phyloP scores from a whole-genome alignment of 1,140 invertebrate genomes.

The Cepaea nemoralis region DNA sequence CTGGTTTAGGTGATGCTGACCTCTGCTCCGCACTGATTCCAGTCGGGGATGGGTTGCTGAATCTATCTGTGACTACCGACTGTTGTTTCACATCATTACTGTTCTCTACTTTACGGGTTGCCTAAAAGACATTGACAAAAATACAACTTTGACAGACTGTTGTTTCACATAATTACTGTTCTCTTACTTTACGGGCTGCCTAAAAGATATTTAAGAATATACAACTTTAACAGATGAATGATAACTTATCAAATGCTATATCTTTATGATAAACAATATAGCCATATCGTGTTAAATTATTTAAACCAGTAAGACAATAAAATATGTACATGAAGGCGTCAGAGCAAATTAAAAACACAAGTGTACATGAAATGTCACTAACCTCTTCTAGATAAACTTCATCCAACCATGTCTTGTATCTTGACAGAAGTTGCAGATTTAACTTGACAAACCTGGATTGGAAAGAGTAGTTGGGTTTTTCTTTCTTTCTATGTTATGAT shows the following conservation, averaged over 20 bases:
- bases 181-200: too few species aligned
- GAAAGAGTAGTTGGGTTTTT: slow-evolving; percentile 72
- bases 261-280: too few species aligned
- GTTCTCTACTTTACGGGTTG: slow-evolving; percentile 1
- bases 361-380: not conserved
- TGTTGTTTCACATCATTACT: not conserved
- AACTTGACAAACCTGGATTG: slow-evolving; percentile 89
- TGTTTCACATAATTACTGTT: too few species aligned
- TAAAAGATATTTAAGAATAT: too few species aligned
- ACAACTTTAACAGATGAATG: too few species aligned
- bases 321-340: not conserved
- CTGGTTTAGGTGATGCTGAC: slow-evolving; percentile 14
- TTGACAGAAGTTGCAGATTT: slow-evolving; percentile 83
- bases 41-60: slow-evolving; percentile 5
- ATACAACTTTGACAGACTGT: too few species aligned
- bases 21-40: not conserved
- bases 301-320: not conserved
- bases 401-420: slow-evolving; percentile 82
- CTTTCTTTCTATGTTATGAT: not conserved
- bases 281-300: too few species aligned
- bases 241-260: too few species aligned
- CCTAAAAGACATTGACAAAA: too few species aligned
- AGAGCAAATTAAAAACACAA: not conserved
- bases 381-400: slow-evolving; percentile 66
- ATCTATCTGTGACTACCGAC: slow-evolving; percentile 15